Evolutionary conservation across 2,888 invertebrate species (phyloP), one percentile per base, ranked within the genome.

Genomic region (Caenorhabditis afra): DNA sequence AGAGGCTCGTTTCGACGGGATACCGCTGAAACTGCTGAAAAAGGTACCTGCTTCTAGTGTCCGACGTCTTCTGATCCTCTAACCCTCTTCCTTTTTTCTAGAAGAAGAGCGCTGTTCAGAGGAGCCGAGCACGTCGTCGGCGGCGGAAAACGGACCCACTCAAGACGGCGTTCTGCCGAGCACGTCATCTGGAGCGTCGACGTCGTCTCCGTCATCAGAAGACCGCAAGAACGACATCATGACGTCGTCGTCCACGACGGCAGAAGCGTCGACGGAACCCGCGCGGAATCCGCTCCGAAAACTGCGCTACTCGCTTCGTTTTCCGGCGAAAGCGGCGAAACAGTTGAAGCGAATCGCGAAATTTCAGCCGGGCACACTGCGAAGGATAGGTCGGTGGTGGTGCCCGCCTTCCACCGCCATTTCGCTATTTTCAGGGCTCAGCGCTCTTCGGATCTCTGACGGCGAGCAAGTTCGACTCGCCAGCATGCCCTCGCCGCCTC

Each of bases 281-380:
- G 18, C 61, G 0, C 45, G 67, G 29, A 62, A 52, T 59, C 74
- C 68, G 4, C 50, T 59, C 4, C 53, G 65, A 37, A 65, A 65
- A 23, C 23, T 71, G 16, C 78, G 79, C 5, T 79, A 75, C 22
- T 55, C 81, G 0, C 55, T 84, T 20, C 79, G 81, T 47, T 50
- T 84, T 29, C 71, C 80, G 12, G 62, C 77, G 12, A 83, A 80
- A 64, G 77, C 81, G 14, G 85, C 84, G 12, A 53, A 70, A 29
- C 70, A 81, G 49, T 59, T 85, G n/a, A 84, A 84, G 75, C 39
- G 85, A 47, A 83, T 85, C 47, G 81, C 82, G 4, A 80, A 50
- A 49, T 66, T 74, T 67, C 85, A 83, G 55, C 85, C 85, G 18
- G 76, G 76, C 44, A 77, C 85, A 10, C 29, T 85, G 37, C 53